These are phyloP conservation scores for Aphelenchoides besseyi DNA, from an alignment of 1,140 invertebrate species.

Conservation along the genomic window DNA sequence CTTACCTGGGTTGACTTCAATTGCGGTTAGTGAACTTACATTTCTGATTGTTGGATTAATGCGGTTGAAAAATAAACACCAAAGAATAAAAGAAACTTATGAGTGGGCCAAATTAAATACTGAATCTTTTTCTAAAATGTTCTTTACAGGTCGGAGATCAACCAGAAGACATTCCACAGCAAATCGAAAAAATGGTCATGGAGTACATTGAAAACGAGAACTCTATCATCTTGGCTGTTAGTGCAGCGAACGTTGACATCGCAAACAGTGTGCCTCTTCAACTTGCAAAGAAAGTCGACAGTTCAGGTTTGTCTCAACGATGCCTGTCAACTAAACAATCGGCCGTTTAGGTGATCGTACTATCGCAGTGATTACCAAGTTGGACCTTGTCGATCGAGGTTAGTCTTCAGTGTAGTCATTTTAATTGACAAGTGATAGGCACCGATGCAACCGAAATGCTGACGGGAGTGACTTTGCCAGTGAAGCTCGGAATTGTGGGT, in stretches of 20 bases:
- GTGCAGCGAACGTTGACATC: constrained; percentile 92
- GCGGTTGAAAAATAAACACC: too few relatives aligned
- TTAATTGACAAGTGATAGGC: constrained; percentile 64
- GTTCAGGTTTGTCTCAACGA: background rate
- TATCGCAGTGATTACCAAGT: constrained; percentile 90
- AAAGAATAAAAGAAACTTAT: too few relatives aligned
- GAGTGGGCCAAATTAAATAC: too few relatives aligned
- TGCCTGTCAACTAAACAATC: background rate
- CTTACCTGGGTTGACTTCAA: constrained; percentile 90
- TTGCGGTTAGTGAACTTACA: constrained; percentile 63
- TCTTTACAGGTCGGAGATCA: constrained; percentile 69
- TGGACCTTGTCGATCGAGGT: constrained; percentile 90
- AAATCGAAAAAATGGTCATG: constrained; percentile 67
- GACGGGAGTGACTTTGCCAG: constrained; percentile 90
- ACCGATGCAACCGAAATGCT: constrained; percentile 96
- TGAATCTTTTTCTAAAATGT: too few relatives aligned
- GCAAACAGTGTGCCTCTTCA: constrained; percentile 89
- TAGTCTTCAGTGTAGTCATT: background rate
- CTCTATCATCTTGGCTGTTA: constrained; percentile 72
- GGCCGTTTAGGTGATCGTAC: constrained; percentile 75
- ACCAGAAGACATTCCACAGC: constrained; percentile 66
- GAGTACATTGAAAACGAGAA: constrained; percentile 68
- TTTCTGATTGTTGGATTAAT: too few relatives aligned
- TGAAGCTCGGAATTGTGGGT: constrained; percentile 93
- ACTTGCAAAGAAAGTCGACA: constrained; percentile 82